Evolutionary conservation across 1,140 invertebrate genomes (phyloP), one percentile per base, ranked within the genome.

Genomic region (Sycophila sp.): DNA sequence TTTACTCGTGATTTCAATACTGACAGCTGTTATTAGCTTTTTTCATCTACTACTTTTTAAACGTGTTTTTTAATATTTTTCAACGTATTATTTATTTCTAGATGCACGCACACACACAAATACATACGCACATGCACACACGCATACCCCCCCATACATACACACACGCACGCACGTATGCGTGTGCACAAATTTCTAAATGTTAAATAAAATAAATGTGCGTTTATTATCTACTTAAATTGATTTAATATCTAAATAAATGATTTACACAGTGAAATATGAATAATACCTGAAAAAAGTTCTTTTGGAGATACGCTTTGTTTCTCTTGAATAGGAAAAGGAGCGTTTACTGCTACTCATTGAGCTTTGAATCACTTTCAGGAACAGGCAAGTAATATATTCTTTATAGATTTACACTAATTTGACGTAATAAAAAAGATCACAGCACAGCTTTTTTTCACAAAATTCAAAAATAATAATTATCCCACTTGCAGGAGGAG

Each of bases 391-490:
- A 58, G 15, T 47, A 49, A 49, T 34, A 67, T 47, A 66, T 13
- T 19, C n/a, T 32, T 19, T 58, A 47, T 47, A 58, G 51, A 28
- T 60, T 60, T 60, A 30, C 66, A 69, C 56, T 58, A 60, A 59
- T 66, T 42, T 40, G 32, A 60, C 42, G 28, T 56, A 69, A 60
- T 38, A 28, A 38, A 47, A 71, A 66, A 64, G 42, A 65, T 71
- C 69, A 65, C 60, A 71, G 63, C 53, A 59, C 69, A 71, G 45
- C 26, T 66, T 71, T 66, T n/a, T 45, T 65, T 63, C 59, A 71
- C 60, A 58, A 38, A 64, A 30, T 45, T 71, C 8, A 42, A 13
- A 38, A 64, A 56, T 36, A 28, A 42, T 58, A 64, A 51, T 7
- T 36, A 59, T 59, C 2, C 2, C 15, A 59, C n/a, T n/a, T n/a